Evolutionary conservation across 2,113 vertebrate genomes (phyloP).

Genomic region (Amblyopsis rosae): DNA sequence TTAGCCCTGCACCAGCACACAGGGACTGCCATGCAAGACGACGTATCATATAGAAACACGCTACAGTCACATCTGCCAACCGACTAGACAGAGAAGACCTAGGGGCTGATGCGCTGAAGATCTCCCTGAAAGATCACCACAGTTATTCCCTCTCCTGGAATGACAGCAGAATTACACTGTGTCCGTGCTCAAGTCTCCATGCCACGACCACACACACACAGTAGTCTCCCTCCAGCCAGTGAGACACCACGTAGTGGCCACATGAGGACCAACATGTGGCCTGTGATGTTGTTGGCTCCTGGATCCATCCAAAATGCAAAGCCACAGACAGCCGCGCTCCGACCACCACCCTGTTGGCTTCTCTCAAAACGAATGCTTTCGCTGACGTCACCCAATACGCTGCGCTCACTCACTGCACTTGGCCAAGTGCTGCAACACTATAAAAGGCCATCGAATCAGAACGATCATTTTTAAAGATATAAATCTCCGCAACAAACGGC

Average conservation of each 20-base stretch:
- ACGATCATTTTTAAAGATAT: conserved; percentile 18
- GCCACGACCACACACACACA: conserved; percentile 47
- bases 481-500: too few relatives aligned
- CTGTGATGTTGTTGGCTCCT: conserved; percentile 1
- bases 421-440: conserved; percentile 5
- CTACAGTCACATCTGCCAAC: too few relatives aligned
- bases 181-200: background rate
- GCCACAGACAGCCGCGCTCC: conserved; percentile 36
- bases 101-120: background rate
- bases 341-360: conserved; percentile 43
- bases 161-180: conserved; percentile 9
- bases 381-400: conserved; percentile 44
- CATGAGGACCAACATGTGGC: conserved; percentile 40
- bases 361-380: conserved; percentile 52
- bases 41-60: too few relatives aligned
- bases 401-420: conserved; percentile 55
- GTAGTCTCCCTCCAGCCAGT: conserved; percentile 8
- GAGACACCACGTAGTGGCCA: conserved; percentile 36
- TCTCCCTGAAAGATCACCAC: conserved; percentile 17
- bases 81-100: conserved; percentile 6
- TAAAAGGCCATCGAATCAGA: too few relatives aligned
- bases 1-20: too few relatives aligned
- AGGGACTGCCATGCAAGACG: too few relatives aligned
- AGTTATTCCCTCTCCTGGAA: conserved; percentile 10
- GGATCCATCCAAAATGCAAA: conserved; percentile 4